These are phyloP conservation scores for Bombus vancouverensis DNA, from an alignment of 1,140 invertebrate genomes.

Conservation along the genomic window DNA sequence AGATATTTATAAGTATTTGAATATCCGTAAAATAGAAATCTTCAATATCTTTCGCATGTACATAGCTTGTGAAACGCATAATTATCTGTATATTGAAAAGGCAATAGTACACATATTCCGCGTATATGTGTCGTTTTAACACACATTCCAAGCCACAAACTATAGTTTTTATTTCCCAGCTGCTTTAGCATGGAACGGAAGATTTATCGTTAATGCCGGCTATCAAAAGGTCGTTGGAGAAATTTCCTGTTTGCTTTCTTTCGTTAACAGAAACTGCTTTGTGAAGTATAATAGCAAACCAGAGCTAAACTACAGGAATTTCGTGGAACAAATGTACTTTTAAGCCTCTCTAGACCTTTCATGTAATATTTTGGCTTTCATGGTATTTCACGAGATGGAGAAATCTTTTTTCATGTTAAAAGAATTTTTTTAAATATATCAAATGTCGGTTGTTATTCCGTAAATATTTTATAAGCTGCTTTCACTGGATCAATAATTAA, in stretches of 20 bases:
- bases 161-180: background rate
- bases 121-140: background rate
- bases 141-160: background rate
- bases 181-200: conserved; percentile 6
- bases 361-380: background rate
- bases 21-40: too few relatives aligned
- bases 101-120: background rate
- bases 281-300: conserved; percentile 25
- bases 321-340: conserved; percentile 11
- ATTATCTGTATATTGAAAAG: too few relatives aligned
- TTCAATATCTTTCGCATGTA: too few relatives aligned
- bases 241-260: conserved; percentile 25
- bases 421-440: background rate
- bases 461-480: background rate
- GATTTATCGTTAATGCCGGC: conserved; percentile 33
- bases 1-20: too few relatives aligned
- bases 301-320: background rate
- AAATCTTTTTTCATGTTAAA: background rate
- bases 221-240: conserved; percentile 31
- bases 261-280: conserved; percentile 18
- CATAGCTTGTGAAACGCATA: too few relatives aligned
- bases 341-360: background rate
- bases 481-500: background rate
- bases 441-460: background rate
- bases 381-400: background rate